Evolutionary conservation across 1,140 invertebrate genomes (phyloP).

Genomic region (Rhagoletis zephyria): DNA sequence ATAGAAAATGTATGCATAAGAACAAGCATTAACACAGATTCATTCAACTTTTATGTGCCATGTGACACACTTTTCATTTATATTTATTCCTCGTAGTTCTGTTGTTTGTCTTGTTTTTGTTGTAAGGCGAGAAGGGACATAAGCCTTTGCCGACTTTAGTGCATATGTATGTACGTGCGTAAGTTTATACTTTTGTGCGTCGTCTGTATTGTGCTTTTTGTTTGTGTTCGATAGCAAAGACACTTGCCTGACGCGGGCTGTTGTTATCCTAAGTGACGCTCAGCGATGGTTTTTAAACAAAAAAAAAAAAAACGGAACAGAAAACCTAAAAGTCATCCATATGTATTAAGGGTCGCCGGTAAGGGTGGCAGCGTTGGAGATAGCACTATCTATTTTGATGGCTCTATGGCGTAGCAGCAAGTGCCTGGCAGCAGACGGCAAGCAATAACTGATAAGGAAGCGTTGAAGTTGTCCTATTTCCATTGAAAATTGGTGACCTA

Average conservation of each 20-base stretch:
- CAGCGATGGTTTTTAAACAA: not conserved
- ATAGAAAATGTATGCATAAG: no score
- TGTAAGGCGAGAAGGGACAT: conserved; percentile 2
- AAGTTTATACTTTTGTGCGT: not conserved
- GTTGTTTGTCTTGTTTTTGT: conserved; percentile 17
- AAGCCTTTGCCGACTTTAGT: not conserved
- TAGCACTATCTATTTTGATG: not conserved
- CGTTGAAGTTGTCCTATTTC: not conserved
- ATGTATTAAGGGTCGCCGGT: not conserved
- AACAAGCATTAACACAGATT: not conserved
- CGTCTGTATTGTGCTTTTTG: not conserved
- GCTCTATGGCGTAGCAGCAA: not conserved
- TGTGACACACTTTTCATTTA: conserved; percentile 13
- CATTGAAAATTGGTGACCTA: not conserved
- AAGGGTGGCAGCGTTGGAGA: not conserved
- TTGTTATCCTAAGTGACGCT: not conserved
- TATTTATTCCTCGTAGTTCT: not conserved
- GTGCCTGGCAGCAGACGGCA: not conserved
- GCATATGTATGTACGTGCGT: not conserved
- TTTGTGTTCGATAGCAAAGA: conserved; percentile 22
- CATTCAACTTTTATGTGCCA: not conserved
- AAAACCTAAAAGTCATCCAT: not conserved
- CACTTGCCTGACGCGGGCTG: not conserved
- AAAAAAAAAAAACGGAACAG: not conserved
- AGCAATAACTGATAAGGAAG: not conserved